phyloP scores from a whole-genome alignment of 2,113 vertebrate genomes.

The Physeter macrocephalus region DNA sequence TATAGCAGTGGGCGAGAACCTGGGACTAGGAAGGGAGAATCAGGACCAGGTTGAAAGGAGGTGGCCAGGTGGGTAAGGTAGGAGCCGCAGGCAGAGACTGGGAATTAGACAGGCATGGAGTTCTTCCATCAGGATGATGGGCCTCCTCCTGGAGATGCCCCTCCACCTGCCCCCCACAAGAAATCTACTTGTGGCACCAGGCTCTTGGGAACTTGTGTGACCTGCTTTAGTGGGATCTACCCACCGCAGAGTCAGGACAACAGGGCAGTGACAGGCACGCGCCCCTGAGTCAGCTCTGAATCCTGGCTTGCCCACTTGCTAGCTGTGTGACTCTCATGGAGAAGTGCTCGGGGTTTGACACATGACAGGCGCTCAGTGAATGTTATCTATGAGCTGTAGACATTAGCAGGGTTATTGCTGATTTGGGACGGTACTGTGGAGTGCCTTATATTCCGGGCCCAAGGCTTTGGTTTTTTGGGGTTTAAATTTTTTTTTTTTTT shows the following conservation, averaged over 20 bases:
- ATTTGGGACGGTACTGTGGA: neutral
- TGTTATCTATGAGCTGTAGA: fast-evolving
- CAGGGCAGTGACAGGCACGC: fast-evolving
- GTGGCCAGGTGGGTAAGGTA: fast-evolving
- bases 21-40: neutral
- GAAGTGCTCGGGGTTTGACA: neutral
- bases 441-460: neutral
- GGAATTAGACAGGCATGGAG: too few relatives aligned
- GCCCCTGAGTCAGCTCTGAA: fast-evolving
- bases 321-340: too few relatives aligned
- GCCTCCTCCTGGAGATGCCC: too few relatives aligned
- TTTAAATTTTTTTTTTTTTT: too few relatives aligned
- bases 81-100: neutral
- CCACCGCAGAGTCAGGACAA: too few relatives aligned
- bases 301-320: neutral
- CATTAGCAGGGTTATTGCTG: fast-evolving
- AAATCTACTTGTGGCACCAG: fast-evolving
- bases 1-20: too few relatives aligned
- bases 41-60: fast-evolving
- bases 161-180: too few relatives aligned
- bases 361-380: too few relatives aligned
- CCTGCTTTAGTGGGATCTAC: neutral
- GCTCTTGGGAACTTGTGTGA: fast-evolving
- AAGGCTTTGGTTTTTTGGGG: neutral
- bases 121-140: too few relatives aligned